Base-by-base conservation (phyloP, 2,888 invertebrate species). In the Desoria tigrina region DNA sequence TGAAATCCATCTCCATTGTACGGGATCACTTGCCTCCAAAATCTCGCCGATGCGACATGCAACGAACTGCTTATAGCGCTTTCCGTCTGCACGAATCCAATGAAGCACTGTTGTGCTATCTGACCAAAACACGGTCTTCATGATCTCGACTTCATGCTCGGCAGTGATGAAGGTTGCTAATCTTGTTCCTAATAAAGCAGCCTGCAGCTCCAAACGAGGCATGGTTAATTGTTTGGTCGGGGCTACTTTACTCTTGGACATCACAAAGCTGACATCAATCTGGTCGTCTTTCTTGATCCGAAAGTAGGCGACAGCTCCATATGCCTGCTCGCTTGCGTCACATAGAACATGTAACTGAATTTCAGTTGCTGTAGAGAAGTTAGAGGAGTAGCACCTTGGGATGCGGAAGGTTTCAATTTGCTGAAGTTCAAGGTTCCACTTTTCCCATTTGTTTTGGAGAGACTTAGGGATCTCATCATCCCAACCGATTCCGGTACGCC, bases 1-100 rank as follows among this genome's bases (percentile, higher is more conserved):
- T 9, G 72, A 71, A 9, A 77, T 55, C 69, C 74, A 74, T 6
- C 56, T 9, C 75, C 77, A 77, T 1, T 63, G 37, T 1, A 7
- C 16, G 7, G 26, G 18, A 23, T 63, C 42, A 1, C 65, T 63
- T 4, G 23, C 2, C 37, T 64, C 53, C 23, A 51, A 21, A 18
- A 76, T 74, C 61, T 74, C 74, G 23, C 58, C 65, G 0, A 71
- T 63, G 27, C 69, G 21, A 28, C 67, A 70, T 18, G 60, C 45
- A 2, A 72, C 71, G 66, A 76, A 76, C 14, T 50, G 26, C 26
- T 63, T 68, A 66, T 65, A 73, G 1, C 32, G 42, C 23, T 28
- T 42, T 0, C 65, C 62, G 2, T 64, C 51, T 2, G 66, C 51
- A 37, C 59, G 53, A 1, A 77, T 62, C 76, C 76, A 75, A 1